Conservation (phyloP, 2,113 vertebrate species). For the Anser cygnoides region DNA sequence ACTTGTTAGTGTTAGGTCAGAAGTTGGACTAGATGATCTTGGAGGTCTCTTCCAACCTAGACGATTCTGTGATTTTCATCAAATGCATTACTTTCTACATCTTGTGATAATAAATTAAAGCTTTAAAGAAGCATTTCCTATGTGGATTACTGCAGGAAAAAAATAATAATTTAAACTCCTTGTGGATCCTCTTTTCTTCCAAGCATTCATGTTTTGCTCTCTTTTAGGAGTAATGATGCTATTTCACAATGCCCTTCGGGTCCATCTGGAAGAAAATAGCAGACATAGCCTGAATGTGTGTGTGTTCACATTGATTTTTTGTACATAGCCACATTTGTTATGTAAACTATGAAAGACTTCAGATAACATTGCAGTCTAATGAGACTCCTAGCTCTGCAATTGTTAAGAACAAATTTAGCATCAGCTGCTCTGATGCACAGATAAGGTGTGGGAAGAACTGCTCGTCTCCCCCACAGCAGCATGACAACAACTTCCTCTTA, state of each 20-base stretch:
- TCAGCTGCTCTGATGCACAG: constrained; percentile 4
- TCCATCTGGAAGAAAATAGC: background rate
- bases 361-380: background rate
- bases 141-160: background rate
- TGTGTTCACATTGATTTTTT: background rate
- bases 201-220: background rate
- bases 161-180: background rate
- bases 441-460: constrained; percentile 2
- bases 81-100: background rate
- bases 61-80: background rate
- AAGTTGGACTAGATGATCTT: no score
- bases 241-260: background rate
- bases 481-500: background rate
- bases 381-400: background rate
- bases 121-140: background rate
- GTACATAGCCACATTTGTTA: background rate
- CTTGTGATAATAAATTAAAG: background rate
- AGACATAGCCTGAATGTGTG: background rate
- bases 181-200: background rate
- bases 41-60: no score
- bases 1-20: no score
- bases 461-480: background rate
- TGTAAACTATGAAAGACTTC: background rate
- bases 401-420: background rate
- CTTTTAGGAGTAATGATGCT: background rate